Conservation (phyloP, 2,113 vertebrate species). For the Elephas maximus region DNA sequence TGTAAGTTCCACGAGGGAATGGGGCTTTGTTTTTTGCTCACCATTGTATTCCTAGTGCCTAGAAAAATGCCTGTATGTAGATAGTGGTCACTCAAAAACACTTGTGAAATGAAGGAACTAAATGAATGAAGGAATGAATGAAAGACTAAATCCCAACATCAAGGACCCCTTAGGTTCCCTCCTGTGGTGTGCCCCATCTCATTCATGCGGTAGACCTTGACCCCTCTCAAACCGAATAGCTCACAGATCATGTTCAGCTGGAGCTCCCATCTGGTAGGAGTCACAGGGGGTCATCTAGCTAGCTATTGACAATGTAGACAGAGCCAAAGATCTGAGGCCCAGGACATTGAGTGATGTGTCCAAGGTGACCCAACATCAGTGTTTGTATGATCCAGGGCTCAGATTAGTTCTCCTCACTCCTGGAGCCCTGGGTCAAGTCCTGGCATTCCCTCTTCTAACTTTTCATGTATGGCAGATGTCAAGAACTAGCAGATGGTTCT, state of each 20-base stretch:
- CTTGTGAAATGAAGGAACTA: background rate
- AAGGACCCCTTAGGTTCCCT: background rate
- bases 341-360: background rate
- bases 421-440: background rate
- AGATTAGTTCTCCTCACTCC: no score
- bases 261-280: no score
- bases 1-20: rapidly evolving
- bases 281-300: background rate
- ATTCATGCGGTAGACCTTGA: background rate
- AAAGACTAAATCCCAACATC: background rate
- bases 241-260: rapidly evolving
- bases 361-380: background rate
- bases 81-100: background rate
- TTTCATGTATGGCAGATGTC: background rate
- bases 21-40: background rate
- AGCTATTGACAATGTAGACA: background rate
- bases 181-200: background rate
- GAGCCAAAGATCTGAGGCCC: background rate
- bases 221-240: background rate
- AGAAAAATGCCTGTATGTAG: rapidly evolving
- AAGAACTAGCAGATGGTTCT: background rate
- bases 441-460: background rate
- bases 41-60: rapidly evolving
- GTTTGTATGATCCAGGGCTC: background rate
- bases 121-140: background rate